Evolutionary conservation across 1,140 invertebrate genomes (phyloP).

Genomic region (Penaeus indicus): DNA sequence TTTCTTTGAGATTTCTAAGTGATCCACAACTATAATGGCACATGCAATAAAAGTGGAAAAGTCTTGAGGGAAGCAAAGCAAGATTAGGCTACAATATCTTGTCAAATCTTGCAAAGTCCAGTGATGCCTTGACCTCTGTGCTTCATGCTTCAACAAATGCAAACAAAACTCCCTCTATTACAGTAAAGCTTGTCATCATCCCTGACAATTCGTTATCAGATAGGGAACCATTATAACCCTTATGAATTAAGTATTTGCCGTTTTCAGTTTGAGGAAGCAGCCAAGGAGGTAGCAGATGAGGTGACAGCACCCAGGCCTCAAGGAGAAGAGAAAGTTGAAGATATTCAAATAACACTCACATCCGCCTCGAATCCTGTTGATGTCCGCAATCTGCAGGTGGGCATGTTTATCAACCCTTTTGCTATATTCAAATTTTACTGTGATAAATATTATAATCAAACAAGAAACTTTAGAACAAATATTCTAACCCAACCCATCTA

Average conservation of each 20-base stretch:
- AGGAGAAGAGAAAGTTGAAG: slow-evolving; percentile 90
- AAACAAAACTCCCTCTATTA: no score
- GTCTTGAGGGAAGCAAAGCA: no score
- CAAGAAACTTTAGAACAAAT: not conserved
- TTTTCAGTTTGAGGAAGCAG: slow-evolving; percentile 91
- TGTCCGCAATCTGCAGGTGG: slow-evolving; percentile 89
- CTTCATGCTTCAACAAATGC: no score
- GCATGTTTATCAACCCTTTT: slow-evolving; percentile 23
- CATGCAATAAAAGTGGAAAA: no score
- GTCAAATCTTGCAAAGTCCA: no score
- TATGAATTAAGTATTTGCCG: slow-evolving; percentile 57
- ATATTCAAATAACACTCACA: slow-evolving; percentile 92
- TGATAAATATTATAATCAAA: not conserved
- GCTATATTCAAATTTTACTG: not conserved
- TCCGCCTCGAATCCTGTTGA: slow-evolving; percentile 87
- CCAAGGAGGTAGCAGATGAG: slow-evolving; percentile 97
- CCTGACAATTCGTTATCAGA: no score
- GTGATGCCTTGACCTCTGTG: no score
- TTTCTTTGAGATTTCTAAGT: no score
- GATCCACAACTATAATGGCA: no score
- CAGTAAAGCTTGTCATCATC: no score
- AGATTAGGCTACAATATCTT: no score
- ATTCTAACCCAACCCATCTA: not conserved
- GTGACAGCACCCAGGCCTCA: slow-evolving; percentile 91
- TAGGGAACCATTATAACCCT: no score